These are phyloP conservation scores for Xylota segnis DNA, from an alignment of 2,888 invertebrate genomes.

Conservation along the genomic window DNA sequence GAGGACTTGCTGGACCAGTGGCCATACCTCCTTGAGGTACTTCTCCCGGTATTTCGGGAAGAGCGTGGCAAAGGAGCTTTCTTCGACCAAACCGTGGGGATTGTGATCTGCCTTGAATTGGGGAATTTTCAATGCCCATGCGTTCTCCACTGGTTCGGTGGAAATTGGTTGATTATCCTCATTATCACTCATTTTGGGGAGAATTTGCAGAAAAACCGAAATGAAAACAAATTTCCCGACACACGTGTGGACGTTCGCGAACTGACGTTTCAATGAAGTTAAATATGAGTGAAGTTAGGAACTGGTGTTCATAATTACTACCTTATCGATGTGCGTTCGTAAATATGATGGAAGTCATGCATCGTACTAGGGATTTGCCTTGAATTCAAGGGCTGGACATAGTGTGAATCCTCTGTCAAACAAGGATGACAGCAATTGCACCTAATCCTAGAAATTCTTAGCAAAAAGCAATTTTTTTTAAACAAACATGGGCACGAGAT, in stretches of 20 bases:
- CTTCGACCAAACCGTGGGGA: constrained; percentile 92
- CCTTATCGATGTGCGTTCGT: constrained; percentile 17
- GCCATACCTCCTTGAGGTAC: constrained; percentile 98
- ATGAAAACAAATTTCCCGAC: constrained; percentile 33
- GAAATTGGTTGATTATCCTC: constrained; percentile 79
- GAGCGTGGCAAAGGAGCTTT: constrained; percentile 97
- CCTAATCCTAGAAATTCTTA: too few relatives aligned
- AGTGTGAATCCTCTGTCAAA: too few relatives aligned
- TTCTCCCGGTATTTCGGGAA: constrained; percentile 99
- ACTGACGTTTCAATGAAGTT: not conserved
- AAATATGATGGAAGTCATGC: not conserved
- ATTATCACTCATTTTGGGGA: constrained; percentile 80
- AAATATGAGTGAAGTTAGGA: constrained; percentile 17
- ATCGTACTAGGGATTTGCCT: too few relatives aligned
- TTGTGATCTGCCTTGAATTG: constrained; percentile 95
- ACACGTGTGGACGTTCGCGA: constrained; percentile 45
- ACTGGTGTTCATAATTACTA: not conserved
- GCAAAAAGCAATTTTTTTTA: too few relatives aligned
- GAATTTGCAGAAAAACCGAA: constrained; percentile 8
- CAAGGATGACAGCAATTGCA: too few relatives aligned
- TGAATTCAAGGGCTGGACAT: too few relatives aligned
- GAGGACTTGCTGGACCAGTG: constrained; percentile 94
- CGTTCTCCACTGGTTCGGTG: constrained; percentile 90
- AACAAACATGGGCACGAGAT: too few relatives aligned
- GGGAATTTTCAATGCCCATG: constrained; percentile 94